These are phyloP conservation scores for Danio tinwini DNA, from an alignment of 2,797 vertebrate genomes.

Conservation along the genomic window DNA sequence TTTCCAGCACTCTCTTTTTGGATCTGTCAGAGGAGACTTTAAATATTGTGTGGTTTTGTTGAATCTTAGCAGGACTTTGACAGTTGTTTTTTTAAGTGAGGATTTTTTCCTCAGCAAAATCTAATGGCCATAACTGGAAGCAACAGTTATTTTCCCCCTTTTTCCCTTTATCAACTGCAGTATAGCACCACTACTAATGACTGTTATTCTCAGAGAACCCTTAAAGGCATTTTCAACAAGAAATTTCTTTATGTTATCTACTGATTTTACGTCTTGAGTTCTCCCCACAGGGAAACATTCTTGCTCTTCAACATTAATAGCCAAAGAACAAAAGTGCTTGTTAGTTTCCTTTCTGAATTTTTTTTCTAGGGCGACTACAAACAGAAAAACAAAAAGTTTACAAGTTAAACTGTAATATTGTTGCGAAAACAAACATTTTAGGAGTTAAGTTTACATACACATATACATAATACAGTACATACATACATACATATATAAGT, in stretches of 20 bases:
- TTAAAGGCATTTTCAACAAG: neutral
- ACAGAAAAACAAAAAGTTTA: too few species aligned
- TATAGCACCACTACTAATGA: neutral
- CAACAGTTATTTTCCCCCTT: neutral
- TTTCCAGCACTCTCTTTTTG: neutral
- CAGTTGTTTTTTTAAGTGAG: slow-evolving; percentile 1
- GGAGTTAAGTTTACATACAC: neutral
- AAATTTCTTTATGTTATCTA: neutral
- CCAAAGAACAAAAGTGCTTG: neutral
- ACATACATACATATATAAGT: too few species aligned
- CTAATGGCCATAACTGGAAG: neutral
- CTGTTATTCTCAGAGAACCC: neutral
- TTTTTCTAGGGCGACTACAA: neutral
- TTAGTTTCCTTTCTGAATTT: neutral
- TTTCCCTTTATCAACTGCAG: neutral
- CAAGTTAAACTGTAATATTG: neutral
- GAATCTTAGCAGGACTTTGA: slow-evolving; percentile 12
- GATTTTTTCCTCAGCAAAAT: neutral
- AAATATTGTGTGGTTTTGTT: neutral
- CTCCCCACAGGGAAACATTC: neutral
- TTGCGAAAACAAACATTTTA: neutral
- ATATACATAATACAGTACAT: too few species aligned
- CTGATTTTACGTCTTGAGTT: neutral
- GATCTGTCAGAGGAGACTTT: neutral
- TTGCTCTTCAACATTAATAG: neutral